These are phyloP conservation scores for Drosophila mayri DNA, from an alignment of 1,140 invertebrate genomes.

Conservation along the genomic window DNA sequence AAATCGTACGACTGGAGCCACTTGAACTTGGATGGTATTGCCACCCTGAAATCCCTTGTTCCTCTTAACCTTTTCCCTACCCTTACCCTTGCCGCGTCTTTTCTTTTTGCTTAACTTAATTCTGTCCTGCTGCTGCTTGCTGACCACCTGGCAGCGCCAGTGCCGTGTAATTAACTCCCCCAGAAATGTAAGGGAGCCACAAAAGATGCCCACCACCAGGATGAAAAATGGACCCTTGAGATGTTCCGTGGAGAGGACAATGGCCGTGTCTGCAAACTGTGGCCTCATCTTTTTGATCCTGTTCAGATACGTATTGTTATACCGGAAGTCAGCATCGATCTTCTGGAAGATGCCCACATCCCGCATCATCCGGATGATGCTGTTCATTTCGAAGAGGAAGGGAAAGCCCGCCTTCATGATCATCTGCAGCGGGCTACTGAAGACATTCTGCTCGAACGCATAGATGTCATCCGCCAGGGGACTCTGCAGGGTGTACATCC, in stretches of 20 bases:
- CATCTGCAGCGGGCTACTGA: constrained; percentile 86
- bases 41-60: constrained; percentile 40
- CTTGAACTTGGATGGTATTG: constrained; percentile 46
- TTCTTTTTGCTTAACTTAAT: neutral
- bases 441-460: constrained; percentile 81
- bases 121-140: neutral
- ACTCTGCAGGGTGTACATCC: constrained; percentile 76
- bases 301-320: constrained; percentile 79
- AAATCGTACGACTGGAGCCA: constrained; percentile 69
- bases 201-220: constrained; percentile 79
- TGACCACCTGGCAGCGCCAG: constrained; percentile 16
- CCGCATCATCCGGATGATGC: constrained; percentile 82
- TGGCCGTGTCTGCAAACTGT: constrained; percentile 59
- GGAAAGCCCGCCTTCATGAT: constrained; percentile 86
- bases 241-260: constrained; percentile 85
- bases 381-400: constrained; percentile 85
- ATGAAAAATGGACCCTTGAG: constrained; percentile 86
- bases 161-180: constrained; percentile 44
- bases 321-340: constrained; percentile 73
- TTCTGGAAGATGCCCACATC: constrained; percentile 85
- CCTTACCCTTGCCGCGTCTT: constrained; percentile 2
- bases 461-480: constrained; percentile 81
- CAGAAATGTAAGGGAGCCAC: constrained; percentile 49
- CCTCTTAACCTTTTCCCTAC: constrained; percentile 17
- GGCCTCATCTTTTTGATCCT: constrained; percentile 74